Base-by-base conservation (phyloP, 2,888 invertebrate genomes). In the Andrena fulva region DNA sequence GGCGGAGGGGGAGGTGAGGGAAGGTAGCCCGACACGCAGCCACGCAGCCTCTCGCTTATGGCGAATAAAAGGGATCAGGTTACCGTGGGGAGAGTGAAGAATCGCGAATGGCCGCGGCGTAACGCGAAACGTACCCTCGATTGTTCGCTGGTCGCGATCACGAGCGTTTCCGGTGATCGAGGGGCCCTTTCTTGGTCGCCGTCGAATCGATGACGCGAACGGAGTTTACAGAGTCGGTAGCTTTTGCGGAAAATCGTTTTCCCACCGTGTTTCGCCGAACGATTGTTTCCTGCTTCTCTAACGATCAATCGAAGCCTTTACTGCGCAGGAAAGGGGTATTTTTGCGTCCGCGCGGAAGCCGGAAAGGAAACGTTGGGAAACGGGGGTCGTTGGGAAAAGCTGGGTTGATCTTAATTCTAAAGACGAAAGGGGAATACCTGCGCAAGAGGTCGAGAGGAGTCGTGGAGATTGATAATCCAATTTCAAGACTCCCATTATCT, bases 401-500 rank as follows among this genome's bases (percentile, higher is more conserved):
- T 62, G 62, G 75, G 75, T 68, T 64, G 86, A 87, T 87, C 85
- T 87, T 87, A 86, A 87, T 87, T 86, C 63, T 75, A 78, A 80
- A 82, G 87, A 85, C 82, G 87, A 82, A 84, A 84, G 80, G 79
- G 78, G 83, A 84, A 80, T 86, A 86, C 81, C 80, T 86, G 80
- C 80, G 86, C 81, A 52, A 67, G 87, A 82, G 82, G 80, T 82
- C 80, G 75, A 77, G 75, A 77, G 82, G 86, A 86, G 84, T 74
- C 77, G 69, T 60, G 86, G 80, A 88, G 88, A 88, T 88, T 88
- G 88, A 88, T 88, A 88, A 87, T 88, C 88, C 88, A 88, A 88
- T 88, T 88, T 88, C 88, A 83, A 87, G 88, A 88, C 86, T 88
- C 74, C 87, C 86, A 88, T 88, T 88, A 88, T 88, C 88, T 88